Evolutionary conservation across 2,797 vertebrate genomes (phyloP).

Genomic region (Catostomus latipinnis): DNA sequence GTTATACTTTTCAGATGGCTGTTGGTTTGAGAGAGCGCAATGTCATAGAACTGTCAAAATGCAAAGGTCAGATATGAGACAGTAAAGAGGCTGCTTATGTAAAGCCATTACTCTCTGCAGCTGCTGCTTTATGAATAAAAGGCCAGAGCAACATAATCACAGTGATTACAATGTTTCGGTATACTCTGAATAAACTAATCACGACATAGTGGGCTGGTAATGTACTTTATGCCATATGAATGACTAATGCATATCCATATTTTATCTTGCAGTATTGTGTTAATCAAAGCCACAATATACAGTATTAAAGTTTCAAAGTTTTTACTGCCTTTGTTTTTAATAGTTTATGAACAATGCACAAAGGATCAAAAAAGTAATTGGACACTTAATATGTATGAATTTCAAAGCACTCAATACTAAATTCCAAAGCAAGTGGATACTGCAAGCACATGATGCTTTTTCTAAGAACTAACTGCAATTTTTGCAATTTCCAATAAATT

Average conservation of each 20-base stretch:
- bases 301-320: background rate
- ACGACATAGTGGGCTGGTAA: conserved; percentile 14
- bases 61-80: conserved; percentile 56
- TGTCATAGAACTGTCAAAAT: conserved; percentile 57
- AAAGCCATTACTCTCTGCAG: conserved; percentile 60
- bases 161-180: conserved; percentile 45
- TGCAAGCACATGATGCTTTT: no score
- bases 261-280: background rate
- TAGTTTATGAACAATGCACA: no score
- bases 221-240: conserved; percentile 26
- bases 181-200: conserved; percentile 50
- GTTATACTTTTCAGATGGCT: conserved; percentile 29
- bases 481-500: no score
- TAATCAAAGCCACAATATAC: background rate
- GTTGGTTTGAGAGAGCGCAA: conserved; percentile 44
- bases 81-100: conserved; percentile 54
- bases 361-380: no score
- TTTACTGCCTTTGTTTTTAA: conserved; percentile 18
- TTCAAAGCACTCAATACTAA: no score
- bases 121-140: conserved; percentile 57
- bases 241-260: conserved; percentile 38
- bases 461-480: no score
- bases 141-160: conserved; percentile 52
- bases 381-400: no score
- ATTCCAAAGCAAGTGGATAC: no score